phyloP scores from a whole-genome alignment of 2,888 invertebrate genomes.

The Lepidonotus clava region DNA sequence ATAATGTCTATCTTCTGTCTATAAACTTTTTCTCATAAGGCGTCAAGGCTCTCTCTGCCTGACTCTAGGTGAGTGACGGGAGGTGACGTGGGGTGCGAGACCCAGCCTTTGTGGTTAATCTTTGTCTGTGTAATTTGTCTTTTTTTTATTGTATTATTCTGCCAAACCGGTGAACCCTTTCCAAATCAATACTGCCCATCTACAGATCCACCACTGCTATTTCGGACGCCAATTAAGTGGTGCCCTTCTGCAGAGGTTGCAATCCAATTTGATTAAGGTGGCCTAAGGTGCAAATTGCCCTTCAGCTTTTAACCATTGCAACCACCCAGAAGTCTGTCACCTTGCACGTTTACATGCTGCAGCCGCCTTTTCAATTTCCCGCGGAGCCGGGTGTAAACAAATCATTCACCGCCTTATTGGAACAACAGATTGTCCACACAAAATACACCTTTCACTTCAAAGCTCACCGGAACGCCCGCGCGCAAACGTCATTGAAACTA shows the following conservation, averaged over 20 bases:
- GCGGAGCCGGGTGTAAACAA: background rate
- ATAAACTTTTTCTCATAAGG: too few relatives aligned
- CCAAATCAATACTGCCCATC: background rate
- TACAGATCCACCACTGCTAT: too few relatives aligned
- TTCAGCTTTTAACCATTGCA: background rate
- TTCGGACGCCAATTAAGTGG: too few relatives aligned
- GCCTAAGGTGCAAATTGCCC: background rate
- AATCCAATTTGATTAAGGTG: background rate
- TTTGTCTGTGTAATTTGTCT: background rate
- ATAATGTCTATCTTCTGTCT: too few relatives aligned
- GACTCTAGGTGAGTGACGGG: too few relatives aligned
- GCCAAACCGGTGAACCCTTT: background rate
- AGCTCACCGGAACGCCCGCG: background rate
- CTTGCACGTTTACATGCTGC: background rate
- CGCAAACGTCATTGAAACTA: background rate
- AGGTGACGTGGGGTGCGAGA: too few relatives aligned
- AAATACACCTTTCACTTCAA: background rate
- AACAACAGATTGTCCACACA: background rate
- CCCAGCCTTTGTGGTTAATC: background rate
- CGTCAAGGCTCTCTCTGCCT: too few relatives aligned
- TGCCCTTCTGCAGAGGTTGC: background rate
- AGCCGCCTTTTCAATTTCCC: background rate
- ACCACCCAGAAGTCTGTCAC: background rate
- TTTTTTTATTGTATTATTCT: too few relatives aligned
- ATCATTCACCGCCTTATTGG: background rate